Base-by-base conservation (phyloP, 2,888 invertebrate species). In the Pseudococcus longispinus region DNA sequence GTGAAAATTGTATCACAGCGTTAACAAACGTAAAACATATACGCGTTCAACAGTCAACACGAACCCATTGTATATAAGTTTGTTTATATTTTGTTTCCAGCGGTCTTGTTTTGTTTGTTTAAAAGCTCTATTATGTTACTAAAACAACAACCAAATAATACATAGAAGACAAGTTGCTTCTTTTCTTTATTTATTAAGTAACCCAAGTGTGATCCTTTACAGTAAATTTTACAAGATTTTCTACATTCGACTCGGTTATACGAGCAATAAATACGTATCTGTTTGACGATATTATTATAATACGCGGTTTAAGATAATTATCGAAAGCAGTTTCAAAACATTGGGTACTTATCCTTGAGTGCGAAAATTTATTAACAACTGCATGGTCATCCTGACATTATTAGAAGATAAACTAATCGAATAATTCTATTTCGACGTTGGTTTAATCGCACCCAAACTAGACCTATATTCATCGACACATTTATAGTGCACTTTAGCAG, bases 91-190 rank as follows among this genome's bases (percentile, higher is more conserved):
- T 80, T 80, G 37, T 37, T 80, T 80, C 29, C 77, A 20, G 77
- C 42, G 77, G 77, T 37, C 29, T 80, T 42, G 42, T 42, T 37
- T 80, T 80, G 77, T 80, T 80, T 80, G 77, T 42, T 42, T 29
- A 80, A 80, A 32, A 42, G 77, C 77, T 80, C 77, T 80, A 80
- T 80, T 80, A 29, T 70, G 42, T 80, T 80, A 80, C 77, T 80
- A 80, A 80, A 80, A 80, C 77, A 80, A 80, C 77, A 80, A 13
- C 77, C 26, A 70, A 80, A 80, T 80, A 32, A 80, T 42, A 80
- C 77, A 29, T 70, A 70, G 70, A 42, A 42, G 20, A 80, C 42
- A 80, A 80, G 37, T 80, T 42, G 42, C 37, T 80, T 80, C 77
- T 42, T 80, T 80, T 42, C 42, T 42, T 80, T 80, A 80, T 80